Evolutionary conservation across 2,888 invertebrate genomes (phyloP).

Genomic region (Cantharis rufa): DNA sequence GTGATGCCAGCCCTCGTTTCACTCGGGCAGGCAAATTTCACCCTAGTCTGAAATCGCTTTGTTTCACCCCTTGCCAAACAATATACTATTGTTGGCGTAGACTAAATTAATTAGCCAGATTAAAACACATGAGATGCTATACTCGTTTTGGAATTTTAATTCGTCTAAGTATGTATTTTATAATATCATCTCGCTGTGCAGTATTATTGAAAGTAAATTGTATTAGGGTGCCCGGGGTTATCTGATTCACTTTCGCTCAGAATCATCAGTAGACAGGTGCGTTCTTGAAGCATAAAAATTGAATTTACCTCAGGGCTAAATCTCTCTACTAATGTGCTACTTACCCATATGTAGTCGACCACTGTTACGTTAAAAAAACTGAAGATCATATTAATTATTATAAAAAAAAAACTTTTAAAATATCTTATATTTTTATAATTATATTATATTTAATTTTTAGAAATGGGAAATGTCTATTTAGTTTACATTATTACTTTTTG

Average conservation of each 20-base stretch:
- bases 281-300: slow-evolving; percentile 12
- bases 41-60: no score
- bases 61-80: no score
- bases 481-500: neutral
- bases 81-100: no score
- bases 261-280: slow-evolving; percentile 24
- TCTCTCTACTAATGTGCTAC: slow-evolving; percentile 13
- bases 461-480: neutral
- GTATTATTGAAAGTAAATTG: slow-evolving; percentile 22
- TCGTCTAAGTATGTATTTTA: neutral
- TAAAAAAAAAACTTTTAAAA: neutral
- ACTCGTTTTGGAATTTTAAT: neutral
- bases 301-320: slow-evolving; percentile 20
- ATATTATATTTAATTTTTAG: neutral
- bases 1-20: no score
- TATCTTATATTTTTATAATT: neutral
- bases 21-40: no score
- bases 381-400: neutral
- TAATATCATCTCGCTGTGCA: neutral
- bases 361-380: neutral
- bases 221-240: slow-evolving; percentile 16
- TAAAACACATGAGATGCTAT: neutral
- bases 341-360: slow-evolving; percentile 20
- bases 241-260: slow-evolving; percentile 25
- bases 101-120: neutral